These are phyloP conservation scores for Elephantulus edwardii DNA, from an alignment of 2,113 vertebrate species.

Conservation along the genomic window DNA sequence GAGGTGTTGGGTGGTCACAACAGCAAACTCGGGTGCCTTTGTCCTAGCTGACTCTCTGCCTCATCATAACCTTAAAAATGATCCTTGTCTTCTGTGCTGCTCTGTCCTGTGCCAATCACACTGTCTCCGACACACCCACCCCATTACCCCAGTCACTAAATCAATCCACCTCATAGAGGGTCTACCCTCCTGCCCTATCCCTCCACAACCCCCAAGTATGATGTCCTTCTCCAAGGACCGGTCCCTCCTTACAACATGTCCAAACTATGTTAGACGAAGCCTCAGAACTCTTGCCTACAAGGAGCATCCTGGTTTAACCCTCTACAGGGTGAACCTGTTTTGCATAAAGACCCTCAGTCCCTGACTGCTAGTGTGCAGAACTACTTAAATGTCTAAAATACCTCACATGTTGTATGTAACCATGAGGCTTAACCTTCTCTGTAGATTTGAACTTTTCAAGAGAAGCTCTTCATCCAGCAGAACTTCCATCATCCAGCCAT, in stretches of 20 bases:
- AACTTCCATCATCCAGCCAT: slow-evolving; percentile 6
- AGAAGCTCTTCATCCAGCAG: not conserved
- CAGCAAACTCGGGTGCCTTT: not conserved
- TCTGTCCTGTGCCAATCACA: no score
- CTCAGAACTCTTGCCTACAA: no score
- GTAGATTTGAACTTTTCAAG: slow-evolving; percentile 23
- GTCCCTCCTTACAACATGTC: no score
- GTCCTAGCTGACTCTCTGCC: not conserved
- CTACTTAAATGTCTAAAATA: not conserved
- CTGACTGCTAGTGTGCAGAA: not conserved
- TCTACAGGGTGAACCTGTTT: no score
- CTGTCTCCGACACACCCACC: no score
- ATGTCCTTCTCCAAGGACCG: no score
- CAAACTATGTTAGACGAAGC: no score
- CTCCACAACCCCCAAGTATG: no score
- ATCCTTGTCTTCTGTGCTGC: not conserved
- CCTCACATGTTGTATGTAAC: not conserved
- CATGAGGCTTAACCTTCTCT: not conserved
- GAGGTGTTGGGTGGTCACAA: not conserved
- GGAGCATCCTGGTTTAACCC: no score
- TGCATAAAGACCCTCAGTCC: not conserved
- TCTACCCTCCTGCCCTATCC: no score
- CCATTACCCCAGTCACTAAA: no score
- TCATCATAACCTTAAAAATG: slow-evolving; percentile 13
- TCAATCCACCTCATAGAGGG: no score